Evolutionary conservation across 2,888 invertebrate genomes (phyloP), one percentile per base, ranked within the genome.

Genomic region (Platycnemis pennipes): DNA sequence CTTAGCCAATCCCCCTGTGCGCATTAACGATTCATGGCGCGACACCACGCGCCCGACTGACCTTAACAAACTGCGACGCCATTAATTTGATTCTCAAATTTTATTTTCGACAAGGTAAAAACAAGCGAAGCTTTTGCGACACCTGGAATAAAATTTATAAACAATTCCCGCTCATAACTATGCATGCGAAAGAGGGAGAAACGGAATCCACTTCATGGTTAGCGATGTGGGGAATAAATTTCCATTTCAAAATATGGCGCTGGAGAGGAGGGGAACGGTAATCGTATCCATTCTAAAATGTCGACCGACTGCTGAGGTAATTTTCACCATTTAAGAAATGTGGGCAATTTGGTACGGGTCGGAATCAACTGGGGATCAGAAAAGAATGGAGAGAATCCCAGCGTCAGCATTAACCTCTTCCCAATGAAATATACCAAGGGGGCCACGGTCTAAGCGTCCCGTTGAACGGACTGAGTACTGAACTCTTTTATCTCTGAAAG

Each of bases 391-490:
- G n/a, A n/a, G n/a, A n/a, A n/a, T n/a, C n/a, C n/a, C n/a, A n/a
- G n/a, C n/a, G n/a, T n/a, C n/a, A n/a, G n/a, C n/a, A n/a, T n/a
- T n/a, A n/a, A n/a, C n/a, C n/a, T n/a, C n/a, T n/a, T n/a, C n/a
- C n/a, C n/a, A n/a, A n/a, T n/a, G n/a, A n/a, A n/a, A n/a, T n/a
- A n/a, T n/a, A n/a, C n/a, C n/a, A n/a, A n/a, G n/a, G n/a, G n/a
- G 91, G 45, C n/a, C 91, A 91, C 69, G n/a, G n/a, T n/a, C n/a
- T n/a, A n/a, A n/a, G n/a, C n/a, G n/a, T n/a, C n/a, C n/a, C n/a
- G n/a, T n/a, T 69, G 63, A 91, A 69, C 91, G 91, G n/a, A 91
- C 63, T 69, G 91, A 91, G 44, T 91, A 91, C 63, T 91, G 44
- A n/a, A n/a, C n/a, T n/a, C n/a, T n/a, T n/a, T n/a, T n/a, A n/a